Percentiles rank a stretch among this genome's conserved stretches.
phyloP scores from a whole-genome alignment of 53 echinoderm and acorn worm genomes.

The Antedon mediterranea region DNA sequence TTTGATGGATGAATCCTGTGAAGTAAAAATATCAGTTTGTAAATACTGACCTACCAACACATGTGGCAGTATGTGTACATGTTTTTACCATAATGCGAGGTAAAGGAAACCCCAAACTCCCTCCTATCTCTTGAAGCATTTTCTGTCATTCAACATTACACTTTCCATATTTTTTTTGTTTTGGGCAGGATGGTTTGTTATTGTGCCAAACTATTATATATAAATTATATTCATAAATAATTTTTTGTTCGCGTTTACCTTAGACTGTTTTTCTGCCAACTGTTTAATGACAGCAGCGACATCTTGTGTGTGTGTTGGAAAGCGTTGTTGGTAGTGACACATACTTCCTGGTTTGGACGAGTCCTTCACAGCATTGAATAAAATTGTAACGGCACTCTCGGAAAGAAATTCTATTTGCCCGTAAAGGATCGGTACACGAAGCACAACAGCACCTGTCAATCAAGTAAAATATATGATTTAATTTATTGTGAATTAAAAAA shows the following conservation, averaged over 20 bases:
- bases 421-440: constrained; percentile 66
- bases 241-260: no score
- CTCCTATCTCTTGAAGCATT: no score
- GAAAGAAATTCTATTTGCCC: constrained; percentile 52
- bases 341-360: constrained; percentile 26
- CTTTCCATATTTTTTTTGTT: no score
- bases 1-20: constrained; percentile 40
- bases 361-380: constrained; percentile 35
- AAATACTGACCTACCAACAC: neutral
- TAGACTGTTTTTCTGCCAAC: constrained; percentile 33
- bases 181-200: no score
- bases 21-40: neutral
- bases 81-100: no score
- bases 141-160: no score
- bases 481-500: neutral
- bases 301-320: constrained; percentile 50
- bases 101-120: no score
- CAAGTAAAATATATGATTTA: neutral
- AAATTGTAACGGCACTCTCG: constrained; percentile 59
- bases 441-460: constrained; percentile 34
- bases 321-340: constrained; percentile 49
- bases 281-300: constrained; percentile 44
- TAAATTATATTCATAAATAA: no score
- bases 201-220: no score
- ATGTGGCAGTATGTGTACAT: no score